Conservation (phyloP, 92 coral and sea anemone species). For the Phymanthus crucifer region DNA sequence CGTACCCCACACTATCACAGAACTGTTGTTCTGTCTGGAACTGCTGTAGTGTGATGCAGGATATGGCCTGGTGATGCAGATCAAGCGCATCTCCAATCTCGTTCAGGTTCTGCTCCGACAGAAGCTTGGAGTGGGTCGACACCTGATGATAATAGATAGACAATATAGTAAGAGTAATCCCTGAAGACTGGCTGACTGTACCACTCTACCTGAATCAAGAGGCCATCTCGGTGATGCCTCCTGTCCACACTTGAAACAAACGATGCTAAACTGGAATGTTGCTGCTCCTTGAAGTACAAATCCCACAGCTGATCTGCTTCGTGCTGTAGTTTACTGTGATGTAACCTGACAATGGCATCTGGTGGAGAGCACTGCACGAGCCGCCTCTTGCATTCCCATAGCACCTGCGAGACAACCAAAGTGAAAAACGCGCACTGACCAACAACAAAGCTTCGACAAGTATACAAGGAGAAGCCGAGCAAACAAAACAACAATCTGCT, state of each 20-base stretch:
- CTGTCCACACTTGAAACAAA: slow-evolving; percentile 51
- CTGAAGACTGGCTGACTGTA: background rate
- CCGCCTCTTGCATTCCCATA: slow-evolving; percentile 52
- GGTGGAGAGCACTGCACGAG: slow-evolving; percentile 83
- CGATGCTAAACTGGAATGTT: slow-evolving; percentile 76
- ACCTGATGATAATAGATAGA: slow-evolving; percentile 37
- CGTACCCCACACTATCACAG: slow-evolving; percentile 43
- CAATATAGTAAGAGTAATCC: background rate
- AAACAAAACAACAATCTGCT: no score
- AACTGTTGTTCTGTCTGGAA: slow-evolving; percentile 81
- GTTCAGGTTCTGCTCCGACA: slow-evolving; percentile 57
- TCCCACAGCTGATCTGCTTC: slow-evolving; percentile 66
- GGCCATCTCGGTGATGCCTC: slow-evolving; percentile 40
- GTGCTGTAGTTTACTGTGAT: slow-evolving; percentile 48
- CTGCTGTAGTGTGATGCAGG: slow-evolving; percentile 63
- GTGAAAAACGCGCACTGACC: no score
- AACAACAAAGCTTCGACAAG: no score
- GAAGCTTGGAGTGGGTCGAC: slow-evolving; percentile 73
- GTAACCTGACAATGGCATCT: slow-evolving; percentile 85
- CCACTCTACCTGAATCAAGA: slow-evolving; percentile 67
- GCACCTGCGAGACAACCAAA: slow-evolving; percentile 43
- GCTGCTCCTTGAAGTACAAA: slow-evolving; percentile 67
- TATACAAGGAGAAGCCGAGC: no score
- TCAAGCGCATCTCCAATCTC: slow-evolving; percentile 46
- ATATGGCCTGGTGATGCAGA: slow-evolving; percentile 19